Evolutionary conservation across 2,888 invertebrate genomes (phyloP).

Genomic region (Clistopyga incitator): DNA sequence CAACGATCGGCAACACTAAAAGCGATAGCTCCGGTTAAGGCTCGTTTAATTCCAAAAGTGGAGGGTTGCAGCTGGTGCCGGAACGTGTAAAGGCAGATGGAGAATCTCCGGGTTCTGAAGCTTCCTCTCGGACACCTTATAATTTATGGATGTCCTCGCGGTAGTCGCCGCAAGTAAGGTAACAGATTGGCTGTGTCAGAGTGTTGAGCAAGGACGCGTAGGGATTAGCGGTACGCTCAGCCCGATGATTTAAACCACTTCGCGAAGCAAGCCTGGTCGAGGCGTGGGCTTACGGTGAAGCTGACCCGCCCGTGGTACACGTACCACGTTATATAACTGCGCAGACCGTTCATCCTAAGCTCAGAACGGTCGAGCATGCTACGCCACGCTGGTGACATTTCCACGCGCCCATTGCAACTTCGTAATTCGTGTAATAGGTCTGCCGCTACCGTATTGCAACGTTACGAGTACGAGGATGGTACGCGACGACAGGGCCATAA

Average conservation of each 20-base stretch:
- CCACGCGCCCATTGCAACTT: constrained; percentile 34
- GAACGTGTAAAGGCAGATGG: constrained; percentile 24
- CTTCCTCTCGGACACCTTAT: constrained; percentile 58
- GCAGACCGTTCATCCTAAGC: constrained; percentile 44
- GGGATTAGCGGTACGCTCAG: constrained; percentile 68
- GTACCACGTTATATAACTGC: constrained; percentile 42
- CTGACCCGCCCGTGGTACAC: constrained; percentile 29
- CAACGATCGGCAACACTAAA: neutral
- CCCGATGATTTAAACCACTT: constrained; percentile 72
- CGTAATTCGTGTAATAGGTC: constrained; percentile 54
- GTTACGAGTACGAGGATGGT: constrained; percentile 15
- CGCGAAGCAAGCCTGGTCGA: constrained; percentile 42
- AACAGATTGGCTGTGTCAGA: constrained; percentile 72
- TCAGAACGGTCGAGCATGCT: constrained; percentile 43
- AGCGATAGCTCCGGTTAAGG: neutral
- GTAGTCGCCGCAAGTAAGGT: constrained; percentile 70
- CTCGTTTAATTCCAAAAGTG: constrained; percentile 10
- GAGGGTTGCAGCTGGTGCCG: constrained; percentile 3
- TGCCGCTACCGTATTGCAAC: constrained; percentile 8
- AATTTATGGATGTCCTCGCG: constrained; percentile 70
- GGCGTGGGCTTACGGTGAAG: constrained; percentile 18
- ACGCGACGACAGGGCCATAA: constrained; percentile 35
- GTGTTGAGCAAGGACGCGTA: constrained; percentile 69
- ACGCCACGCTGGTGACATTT: constrained; percentile 49
- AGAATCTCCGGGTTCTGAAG: constrained; percentile 27